Base-by-base conservation (phyloP, 2,888 invertebrate species). In the Hirtodrosophila histrioides region DNA sequence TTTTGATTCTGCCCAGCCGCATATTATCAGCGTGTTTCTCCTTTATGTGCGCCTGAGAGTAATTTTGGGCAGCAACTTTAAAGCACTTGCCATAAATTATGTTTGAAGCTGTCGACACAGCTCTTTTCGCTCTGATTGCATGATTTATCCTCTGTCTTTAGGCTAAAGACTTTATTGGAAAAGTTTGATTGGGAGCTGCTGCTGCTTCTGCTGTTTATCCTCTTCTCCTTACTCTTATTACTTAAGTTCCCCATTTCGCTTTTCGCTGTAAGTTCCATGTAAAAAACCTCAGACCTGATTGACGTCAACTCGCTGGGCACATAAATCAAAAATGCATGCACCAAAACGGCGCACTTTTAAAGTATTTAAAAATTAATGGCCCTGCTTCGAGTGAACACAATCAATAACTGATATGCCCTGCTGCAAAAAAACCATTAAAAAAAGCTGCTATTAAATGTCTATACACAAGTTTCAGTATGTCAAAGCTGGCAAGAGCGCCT, bases 81-180 rank as follows among this genome's bases (percentile, higher is more conserved):
- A 85, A 88, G 69, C 67, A 72, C 69, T 70, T 78, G 75, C 84
- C 63, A 86, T 85, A 86, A 86, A 86, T 86, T 76, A 83, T 79
- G 69, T 69, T 63, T 29, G 44, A 36, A 63, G 71, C 69, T 78
- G 78, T 54, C 63, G 57, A 60, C 73, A 44, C 37, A 66, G 62
- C 62, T 64, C 62, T 63, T 63, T 63, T 63, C 56, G 54, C 62
- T 64, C 69, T 80, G 88, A 84, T 86, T 86, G 80, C 75, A 69
- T 88, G 84, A 84, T 86, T 86, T 84, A 84, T 84, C 84, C 78
- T 66, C 75, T 75, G 83, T 86, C 86, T 86, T 84, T 88, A 82
- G 83, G 88, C 86, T 79, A 84, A 88, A 78, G 84, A 84, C 88
- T 83, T 84, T 84, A 84, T 84, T 84, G 84, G 83, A 79, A 84